Evolutionary conservation across 2,888 invertebrate genomes (phyloP), one percentile per base, ranked within the genome.

Genomic region (Melanotus villosus): DNA sequence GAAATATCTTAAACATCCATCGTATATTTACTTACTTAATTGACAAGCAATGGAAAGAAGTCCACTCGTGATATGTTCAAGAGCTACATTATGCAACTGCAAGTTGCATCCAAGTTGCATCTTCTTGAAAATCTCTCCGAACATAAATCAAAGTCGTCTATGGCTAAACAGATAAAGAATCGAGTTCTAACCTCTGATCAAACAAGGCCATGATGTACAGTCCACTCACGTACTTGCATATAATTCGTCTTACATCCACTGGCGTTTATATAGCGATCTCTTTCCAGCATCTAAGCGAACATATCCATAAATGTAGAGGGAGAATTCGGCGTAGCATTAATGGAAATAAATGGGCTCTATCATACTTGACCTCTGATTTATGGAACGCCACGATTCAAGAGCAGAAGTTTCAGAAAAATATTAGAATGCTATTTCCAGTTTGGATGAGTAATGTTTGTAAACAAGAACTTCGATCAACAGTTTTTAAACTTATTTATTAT

Each of bases 191-290:
- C 64, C 65, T 68, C 65, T 43, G 71, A 65, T 71, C 71, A 71
- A 71, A 71, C 68, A 71, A 57, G 62, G 36, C 64, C 59, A 30
- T 36, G 60, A 59, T 71, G 64, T 68, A 57, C 36, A 71, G 64
- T 68, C 67, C 56, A 60, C 64, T 64, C 71, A 68, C 71, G 71
- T 68, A 68, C 64, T 65, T 71, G 71, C 68, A 71, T 71, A 68
- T 68, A 71, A 68, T 71, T 68, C 68, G 64, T 60, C 47, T 68
- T 66, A 26, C 32, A 62, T 60, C 36, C 23, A 50, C 65, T 36
- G 36, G 30, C 38, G 32, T 36, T 60, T 50, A 19, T 60, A 19
- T 32, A 14, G 23, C 59, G n/a, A 19, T 59, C 52, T 60, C 52
- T 41, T 21, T 60, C 54, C 14, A 14, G 23, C 58, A 36, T 18